Evolutionary conservation across 2,113 vertebrate species (phyloP), one percentile per base, ranked within the genome.

Genomic region (Lanius ludovicianus): DNA sequence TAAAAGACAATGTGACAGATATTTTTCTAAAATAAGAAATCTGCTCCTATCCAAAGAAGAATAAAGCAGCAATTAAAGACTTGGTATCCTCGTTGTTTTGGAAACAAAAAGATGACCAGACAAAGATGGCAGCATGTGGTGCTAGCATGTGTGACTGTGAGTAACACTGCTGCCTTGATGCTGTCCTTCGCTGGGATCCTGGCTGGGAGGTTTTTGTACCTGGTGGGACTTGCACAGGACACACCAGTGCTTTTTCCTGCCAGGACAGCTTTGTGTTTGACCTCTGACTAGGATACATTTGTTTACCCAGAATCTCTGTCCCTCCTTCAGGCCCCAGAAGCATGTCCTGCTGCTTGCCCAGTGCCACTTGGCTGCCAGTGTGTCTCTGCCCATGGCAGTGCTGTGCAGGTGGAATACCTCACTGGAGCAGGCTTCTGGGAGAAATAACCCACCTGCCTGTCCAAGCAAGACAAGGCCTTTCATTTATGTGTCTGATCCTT

Each of bases 1-100:
- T 90, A 70, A 90, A 23, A 79, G 23, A 57, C 53, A 74, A 31
- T 2, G 55, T 77, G 63, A 55, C 41, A 75, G 52, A 46, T 74
- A 77, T 9, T 93, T 39, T 90, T 74, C 85, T 91, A 71, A 91
- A 87, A 94, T 74, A 73, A 82, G 63, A 77, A 85, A 52, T 79
- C 57, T 65, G 28, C 55, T 90, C 10, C 37, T 67, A 28, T 76
- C 62, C 62, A 52, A 25, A 31, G 60, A 75, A 90, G 69, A 80
- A 67, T 63, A 74, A 89, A 78, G 53, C 52, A 84, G 31, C 84
- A 73, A 60, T 87, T 89, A 89, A 82, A 93, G 33, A 84, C 67
- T 93, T 75, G 4, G 13, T 81, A 77, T 87, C 74, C 52, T 67
- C n/a, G 65, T 70, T 82, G 76, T 94, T 94, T 90, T 81, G 57